Evolutionary conservation across 35 echinoderm and acorn worm species (phyloP).

Genomic region (Lytechinus pictus): DNA sequence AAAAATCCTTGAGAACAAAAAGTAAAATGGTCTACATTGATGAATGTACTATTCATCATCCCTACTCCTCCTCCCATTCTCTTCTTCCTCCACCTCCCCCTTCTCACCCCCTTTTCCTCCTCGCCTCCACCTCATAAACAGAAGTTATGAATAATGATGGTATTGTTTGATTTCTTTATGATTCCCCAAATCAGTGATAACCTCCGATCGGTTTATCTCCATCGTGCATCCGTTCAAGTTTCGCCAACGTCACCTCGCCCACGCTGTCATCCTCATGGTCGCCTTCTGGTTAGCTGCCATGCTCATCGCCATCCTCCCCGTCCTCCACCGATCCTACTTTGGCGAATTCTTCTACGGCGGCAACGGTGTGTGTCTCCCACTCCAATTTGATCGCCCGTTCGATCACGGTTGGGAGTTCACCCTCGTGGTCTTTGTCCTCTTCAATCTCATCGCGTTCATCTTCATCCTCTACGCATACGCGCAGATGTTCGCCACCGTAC

Average conservation of each 20-base stretch:
- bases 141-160: too few relatives aligned
- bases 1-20: too few relatives aligned
- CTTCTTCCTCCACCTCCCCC: too few relatives aligned
- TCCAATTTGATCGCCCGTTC: slow-evolving; percentile 90
- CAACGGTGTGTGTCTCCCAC: slow-evolving; percentile 93
- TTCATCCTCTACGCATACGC: slow-evolving; percentile 95
- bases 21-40: too few relatives aligned
- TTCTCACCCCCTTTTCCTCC: too few relatives aligned
- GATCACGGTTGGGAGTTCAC: slow-evolving; percentile 91
- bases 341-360: slow-evolving; percentile 92
- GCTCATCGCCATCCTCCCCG: slow-evolving; percentile 68
- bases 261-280: slow-evolving; percentile 80
- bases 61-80: too few relatives aligned
- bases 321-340: slow-evolving; percentile 78
- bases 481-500: slow-evolving; percentile 86
- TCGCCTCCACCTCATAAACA: too few relatives aligned
- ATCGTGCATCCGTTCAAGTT: slow-evolving; percentile 96
- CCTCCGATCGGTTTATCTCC: slow-evolving; percentile 83
- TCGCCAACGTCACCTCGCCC: slow-evolving; percentile 67
- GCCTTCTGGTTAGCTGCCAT: slow-evolving; percentile 76
- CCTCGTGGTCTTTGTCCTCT: slow-evolving; percentile 80
- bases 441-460: slow-evolving; percentile 83
- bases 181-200: slow-evolving; percentile 70
- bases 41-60: too few relatives aligned
- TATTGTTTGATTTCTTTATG: too few relatives aligned